Conservation (phyloP, 2,113 vertebrate species). For the Podarcis raffonei region DNA sequence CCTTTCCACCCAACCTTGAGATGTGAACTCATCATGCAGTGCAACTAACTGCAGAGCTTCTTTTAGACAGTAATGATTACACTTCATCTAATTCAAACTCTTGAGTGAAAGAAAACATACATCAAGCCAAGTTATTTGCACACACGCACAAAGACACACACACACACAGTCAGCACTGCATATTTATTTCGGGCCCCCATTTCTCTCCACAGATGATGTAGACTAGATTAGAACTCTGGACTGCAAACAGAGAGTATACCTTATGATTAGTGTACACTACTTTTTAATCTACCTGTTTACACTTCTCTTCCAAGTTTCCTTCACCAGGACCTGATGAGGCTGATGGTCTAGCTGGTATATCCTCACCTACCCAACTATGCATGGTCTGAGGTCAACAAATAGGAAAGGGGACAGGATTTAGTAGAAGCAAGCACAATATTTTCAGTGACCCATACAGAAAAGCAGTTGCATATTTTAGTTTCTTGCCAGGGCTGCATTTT, state of each 20-base stretch:
- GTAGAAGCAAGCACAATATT: constrained; percentile 35
- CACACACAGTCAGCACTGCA: constrained; percentile 28
- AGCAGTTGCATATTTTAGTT: constrained; percentile 15
- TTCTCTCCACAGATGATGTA: constrained; percentile 44
- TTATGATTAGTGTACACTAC: constrained; percentile 77
- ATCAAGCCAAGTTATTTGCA: constrained; percentile 42
- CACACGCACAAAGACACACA: neutral
- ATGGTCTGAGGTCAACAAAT: constrained; percentile 84
- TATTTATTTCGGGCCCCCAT: constrained; percentile 44
- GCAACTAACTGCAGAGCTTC: neutral
- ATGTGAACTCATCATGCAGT: neutral
- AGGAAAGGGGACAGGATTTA: constrained; percentile 71
- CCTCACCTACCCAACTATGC: constrained; percentile 91
- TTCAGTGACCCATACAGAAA: constrained; percentile 24
- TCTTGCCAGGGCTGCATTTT: constrained; percentile 20
- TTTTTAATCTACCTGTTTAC: constrained; percentile 93
- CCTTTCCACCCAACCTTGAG: neutral
- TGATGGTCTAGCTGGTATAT: constrained; percentile 87
- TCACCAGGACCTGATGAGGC: constrained; percentile 87
- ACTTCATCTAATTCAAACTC: constrained; percentile 21
- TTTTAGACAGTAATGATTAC: neutral
- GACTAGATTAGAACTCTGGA: constrained; percentile 60
- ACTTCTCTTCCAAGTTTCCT: constrained; percentile 91
- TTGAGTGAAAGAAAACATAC: constrained; percentile 44
- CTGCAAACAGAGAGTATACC: constrained; percentile 62